Percentiles rank a stretch among this genome's conserved stretches.
Conservation (phyloP, 2,113 vertebrate genomes). For the Neofelis nebulosa region DNA sequence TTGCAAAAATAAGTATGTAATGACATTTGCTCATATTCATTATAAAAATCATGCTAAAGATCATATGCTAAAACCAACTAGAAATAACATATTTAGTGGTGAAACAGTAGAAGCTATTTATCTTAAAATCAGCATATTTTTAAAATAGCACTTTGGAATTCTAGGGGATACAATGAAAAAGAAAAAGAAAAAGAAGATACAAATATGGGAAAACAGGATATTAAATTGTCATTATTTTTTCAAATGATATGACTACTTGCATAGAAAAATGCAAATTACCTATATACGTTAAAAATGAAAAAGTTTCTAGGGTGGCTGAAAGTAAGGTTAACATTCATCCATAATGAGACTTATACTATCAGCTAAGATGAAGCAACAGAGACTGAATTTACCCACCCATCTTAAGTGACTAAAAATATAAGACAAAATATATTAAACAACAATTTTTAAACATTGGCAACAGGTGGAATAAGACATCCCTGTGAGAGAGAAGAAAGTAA, state of each 20-base stretch:
- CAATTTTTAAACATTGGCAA: background rate
- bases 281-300: background rate
- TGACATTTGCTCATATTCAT: background rate
- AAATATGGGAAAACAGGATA: background rate
- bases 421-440: background rate
- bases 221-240: background rate
- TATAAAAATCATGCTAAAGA: background rate
- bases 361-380: background rate
- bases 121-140: background rate
- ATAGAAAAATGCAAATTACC: background rate
- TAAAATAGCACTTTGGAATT: background rate
- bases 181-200: background rate
- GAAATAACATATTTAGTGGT: background rate
- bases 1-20: background rate
- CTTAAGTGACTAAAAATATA: background rate
- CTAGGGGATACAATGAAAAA: background rate
- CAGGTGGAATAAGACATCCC: background rate
- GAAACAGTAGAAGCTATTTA: background rate
- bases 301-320: background rate
- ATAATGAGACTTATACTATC: background rate
- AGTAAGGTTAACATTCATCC: background rate
- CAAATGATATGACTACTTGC: background rate
- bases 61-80: background rate
- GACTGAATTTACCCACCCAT: background rate
- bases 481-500: background rate